phyloP scores from a whole-genome alignment of 2,888 invertebrate species.

The Sarcophaga subvicina region DNA sequence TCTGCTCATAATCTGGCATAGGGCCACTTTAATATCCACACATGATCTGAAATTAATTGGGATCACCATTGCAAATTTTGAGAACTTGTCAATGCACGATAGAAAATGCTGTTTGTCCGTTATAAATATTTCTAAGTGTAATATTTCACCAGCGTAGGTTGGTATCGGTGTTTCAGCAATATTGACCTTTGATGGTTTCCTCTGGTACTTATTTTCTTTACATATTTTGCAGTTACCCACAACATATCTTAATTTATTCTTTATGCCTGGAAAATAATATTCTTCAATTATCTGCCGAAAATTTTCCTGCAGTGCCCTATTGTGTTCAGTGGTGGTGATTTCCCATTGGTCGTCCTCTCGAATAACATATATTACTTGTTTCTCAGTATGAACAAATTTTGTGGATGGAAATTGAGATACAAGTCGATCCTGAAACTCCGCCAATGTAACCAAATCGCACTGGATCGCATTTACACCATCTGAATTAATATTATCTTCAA shows the following conservation, averaged over 20 bases:
- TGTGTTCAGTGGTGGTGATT: neutral
- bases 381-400: constrained; percentile 18
- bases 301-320: constrained; percentile 33
- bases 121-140: constrained; percentile 44
- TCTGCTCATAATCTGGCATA: constrained; percentile 47
- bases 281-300: constrained; percentile 34
- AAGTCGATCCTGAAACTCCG: constrained; percentile 37
- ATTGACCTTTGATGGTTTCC: constrained; percentile 43
- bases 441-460: constrained; percentile 33
- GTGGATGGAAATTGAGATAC: constrained; percentile 1
- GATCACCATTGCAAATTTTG: no score
- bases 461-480: constrained; percentile 40
- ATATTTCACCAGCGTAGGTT: constrained; percentile 47
- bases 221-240: constrained; percentile 55
- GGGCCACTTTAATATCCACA: no score
- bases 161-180: constrained; percentile 52
- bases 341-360: no score
- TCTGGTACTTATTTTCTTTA: constrained; percentile 59
- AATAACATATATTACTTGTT: neutral
- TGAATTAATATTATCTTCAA: constrained; percentile 41
- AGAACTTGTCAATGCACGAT: constrained; percentile 56
- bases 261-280: constrained; percentile 50
- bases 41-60: no score
- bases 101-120: constrained; percentile 55
- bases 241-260: constrained; percentile 34